Evolutionary conservation across 2,113 vertebrate species (phyloP), one percentile per base, ranked within the genome.

Genomic region (Cryptotis parvus): DNA sequence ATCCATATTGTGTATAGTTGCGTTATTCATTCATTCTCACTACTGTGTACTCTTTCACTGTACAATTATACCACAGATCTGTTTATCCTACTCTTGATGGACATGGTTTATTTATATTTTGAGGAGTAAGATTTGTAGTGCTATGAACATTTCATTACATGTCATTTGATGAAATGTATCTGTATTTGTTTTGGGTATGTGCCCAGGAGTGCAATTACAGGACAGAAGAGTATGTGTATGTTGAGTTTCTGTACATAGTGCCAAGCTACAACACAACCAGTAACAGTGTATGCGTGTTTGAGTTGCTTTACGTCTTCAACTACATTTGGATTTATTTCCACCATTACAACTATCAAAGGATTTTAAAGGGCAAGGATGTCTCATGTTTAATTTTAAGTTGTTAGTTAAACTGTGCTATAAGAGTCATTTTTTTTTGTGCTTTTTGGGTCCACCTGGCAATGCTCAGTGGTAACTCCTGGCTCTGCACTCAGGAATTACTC

Each of bases 11-110:
- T 37, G n/a, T 73, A 0, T 49, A 81, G 49, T 61, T 80, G 9
- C 27, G 27, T 68, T 49, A 49, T 41, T 65, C 33, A 78, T 70
- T 87, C 39, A 31, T 52, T 76, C 69, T 24, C 11, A 72, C 69
- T 74, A 75, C n/a, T 69, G 15, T 55, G 20, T 77, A 74, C 52
- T 55, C 58, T 69, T 80, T n/a, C n/a, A n/a, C 45, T 65, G 1
- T 43, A 31, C 43, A 81, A 55, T 49, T 52, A 70, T 65, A 72
- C 4, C 43, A 49, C 14, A 69, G 20, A 55, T 66, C 45, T 33
- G 72, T 75, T 86, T 85, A 85, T 61, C 87, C 45, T 82, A 90
- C 31, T 82, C 78, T 84, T 26, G 1, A 73, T 87, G 33, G 9
- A 16, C 41, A 74, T 84, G 31, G 22, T 1, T 58, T 84, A 49